A percentile compares a stretch with the other conserved stretches of the same genome.
Conservation (phyloP, 2,888 invertebrate genomes). For the Caenorhabditis panamensis region DNA sequence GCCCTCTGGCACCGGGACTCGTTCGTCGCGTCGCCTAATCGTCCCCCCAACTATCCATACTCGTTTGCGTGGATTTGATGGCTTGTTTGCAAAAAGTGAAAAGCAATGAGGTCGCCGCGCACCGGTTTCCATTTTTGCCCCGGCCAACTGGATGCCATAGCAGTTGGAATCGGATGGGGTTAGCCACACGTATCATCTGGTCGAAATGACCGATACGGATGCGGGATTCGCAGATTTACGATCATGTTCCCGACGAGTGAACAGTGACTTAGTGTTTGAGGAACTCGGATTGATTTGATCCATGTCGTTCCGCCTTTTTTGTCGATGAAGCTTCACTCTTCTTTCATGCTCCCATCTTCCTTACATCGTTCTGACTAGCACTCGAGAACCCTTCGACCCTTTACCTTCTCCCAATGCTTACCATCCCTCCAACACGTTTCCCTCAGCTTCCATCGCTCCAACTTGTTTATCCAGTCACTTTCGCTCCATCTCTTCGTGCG, state of each 20-base stretch:
- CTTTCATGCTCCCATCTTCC: background rate
- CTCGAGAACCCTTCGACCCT: background rate
- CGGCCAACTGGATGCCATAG: conserved; percentile 45
- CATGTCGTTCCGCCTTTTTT: background rate
- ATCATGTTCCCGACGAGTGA: conserved; percentile 14
- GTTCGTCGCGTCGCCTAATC: background rate
- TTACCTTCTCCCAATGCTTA: background rate
- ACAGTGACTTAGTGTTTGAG: background rate
- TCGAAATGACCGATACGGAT: background rate
- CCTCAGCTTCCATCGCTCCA: conserved; percentile 11
- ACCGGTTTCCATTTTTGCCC: conserved; percentile 42
- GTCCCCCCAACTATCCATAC: conserved; percentile 26
- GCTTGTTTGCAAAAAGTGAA: conserved; percentile 57
- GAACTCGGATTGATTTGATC: conserved; percentile 1
- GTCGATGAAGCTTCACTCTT: background rate
- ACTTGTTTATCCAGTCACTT: conserved; percentile 50
- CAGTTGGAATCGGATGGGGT: conserved; percentile 21
- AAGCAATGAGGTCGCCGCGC: conserved; percentile 49
- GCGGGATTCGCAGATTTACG: conserved; percentile 33
- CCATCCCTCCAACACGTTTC: background rate
- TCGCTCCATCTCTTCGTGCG: conserved; percentile 31
- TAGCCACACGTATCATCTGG: conserved; percentile 34
- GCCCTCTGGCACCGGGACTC: background rate
- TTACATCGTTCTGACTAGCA: background rate
- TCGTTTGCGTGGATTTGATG: conserved; percentile 28